phyloP scores from a whole-genome alignment of 2,797 vertebrate species.

The Pangasius krempfi region DNA sequence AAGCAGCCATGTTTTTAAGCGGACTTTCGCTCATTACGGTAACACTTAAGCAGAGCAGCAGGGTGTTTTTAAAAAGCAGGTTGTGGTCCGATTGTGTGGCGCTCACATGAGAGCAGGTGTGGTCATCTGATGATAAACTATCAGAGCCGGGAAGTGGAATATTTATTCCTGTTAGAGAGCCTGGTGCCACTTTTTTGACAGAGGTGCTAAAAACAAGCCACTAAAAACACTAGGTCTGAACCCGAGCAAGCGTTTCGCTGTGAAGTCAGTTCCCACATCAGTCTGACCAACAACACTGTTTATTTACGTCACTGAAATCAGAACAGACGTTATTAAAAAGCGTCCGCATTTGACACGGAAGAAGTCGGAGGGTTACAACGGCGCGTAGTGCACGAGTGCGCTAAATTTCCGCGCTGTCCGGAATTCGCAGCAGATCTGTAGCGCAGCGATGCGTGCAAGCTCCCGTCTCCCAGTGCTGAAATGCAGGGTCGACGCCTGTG shows the following conservation, averaged over 20 bases:
- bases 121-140: not conserved
- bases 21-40: not conserved
- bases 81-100: not conserved
- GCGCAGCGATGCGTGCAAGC: too few relatives aligned
- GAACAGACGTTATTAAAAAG: too few relatives aligned
- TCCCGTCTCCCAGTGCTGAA: too few relatives aligned
- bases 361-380: too few relatives aligned
- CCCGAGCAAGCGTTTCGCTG: not conserved
- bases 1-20: not conserved
- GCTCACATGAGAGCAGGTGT: not conserved
- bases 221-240: not conserved
- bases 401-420: too few relatives aligned
- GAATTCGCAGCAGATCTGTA: too few relatives aligned
- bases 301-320: not conserved
- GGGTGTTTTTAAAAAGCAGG: not conserved
- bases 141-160: not conserved
- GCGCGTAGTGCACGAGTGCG: too few relatives aligned
- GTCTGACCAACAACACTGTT: not conserved
- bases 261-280: not conserved
- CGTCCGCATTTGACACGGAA: too few relatives aligned
- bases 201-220: not conserved
- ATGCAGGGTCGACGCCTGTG: too few relatives aligned
- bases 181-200: not conserved
- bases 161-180: not conserved
- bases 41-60: not conserved